Conservation (phyloP, 2,797 vertebrate species). For the Antennarius maculatus region DNA sequence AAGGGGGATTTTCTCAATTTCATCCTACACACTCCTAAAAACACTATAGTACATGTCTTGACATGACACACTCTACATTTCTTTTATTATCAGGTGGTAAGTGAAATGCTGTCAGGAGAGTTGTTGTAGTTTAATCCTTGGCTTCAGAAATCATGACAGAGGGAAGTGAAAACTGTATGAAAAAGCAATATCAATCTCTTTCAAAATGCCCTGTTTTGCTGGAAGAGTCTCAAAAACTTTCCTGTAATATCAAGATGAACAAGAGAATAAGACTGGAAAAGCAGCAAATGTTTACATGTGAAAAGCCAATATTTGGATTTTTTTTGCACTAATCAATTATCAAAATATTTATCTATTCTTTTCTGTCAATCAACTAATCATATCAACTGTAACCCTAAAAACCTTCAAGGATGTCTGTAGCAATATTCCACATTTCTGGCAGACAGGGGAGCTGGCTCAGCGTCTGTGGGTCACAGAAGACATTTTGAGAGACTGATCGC, state of each 20-base stretch:
- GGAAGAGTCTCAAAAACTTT: too few relatives aligned
- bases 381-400: background rate
- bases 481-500: constrained; percentile 42
- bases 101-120: constrained; percentile 19
- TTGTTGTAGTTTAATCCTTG: background rate
- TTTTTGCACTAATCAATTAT: background rate
- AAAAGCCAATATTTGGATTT: background rate
- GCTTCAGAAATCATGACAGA: background rate
- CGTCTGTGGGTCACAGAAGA: constrained; percentile 20
- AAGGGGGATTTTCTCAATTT: constrained; percentile 46
- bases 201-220: background rate
- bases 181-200: too few relatives aligned
- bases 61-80: constrained; percentile 23
- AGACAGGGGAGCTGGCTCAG: constrained; percentile 29
- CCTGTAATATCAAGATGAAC: background rate
- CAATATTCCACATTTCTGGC: constrained; percentile 18
- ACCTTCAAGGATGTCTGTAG: background rate
- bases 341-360: background rate
- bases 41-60: constrained; percentile 12
- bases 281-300: background rate
- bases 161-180: background rate
- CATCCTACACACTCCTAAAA: constrained; percentile 31
- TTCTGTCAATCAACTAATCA: background rate
- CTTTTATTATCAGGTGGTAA: constrained; percentile 16
- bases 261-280: background rate